Base-by-base conservation (phyloP, 1,140 invertebrate species). In the Brachionus manjavacas region DNA sequence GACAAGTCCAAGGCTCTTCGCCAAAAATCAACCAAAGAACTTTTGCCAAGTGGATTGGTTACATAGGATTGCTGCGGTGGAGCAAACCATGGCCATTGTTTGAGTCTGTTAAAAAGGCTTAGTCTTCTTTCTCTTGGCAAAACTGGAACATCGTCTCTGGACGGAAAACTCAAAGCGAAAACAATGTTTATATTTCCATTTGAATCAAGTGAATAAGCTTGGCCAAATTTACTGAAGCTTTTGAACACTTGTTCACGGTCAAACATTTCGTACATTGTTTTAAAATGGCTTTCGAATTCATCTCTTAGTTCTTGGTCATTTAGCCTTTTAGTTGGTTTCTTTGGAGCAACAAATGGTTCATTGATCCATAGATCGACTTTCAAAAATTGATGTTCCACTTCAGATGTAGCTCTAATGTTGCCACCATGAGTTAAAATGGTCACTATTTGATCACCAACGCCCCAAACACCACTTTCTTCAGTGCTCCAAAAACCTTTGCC, bases 11-110 rank as follows among this genome's bases (percentile, higher is more conserved):
- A 4, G 2, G 70, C 70, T 74, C 16, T 74, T 74, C 16, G 31
- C 70, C 70, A 74, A 41, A 43, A 23, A 16, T 74, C 70, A 9
- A 74, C 39, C 39, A 74, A 16, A 16, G 31, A 16, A 11, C 14
- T 41, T 74, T 74, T 74, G 16, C 35, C 39, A 23, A 41, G 39
- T 74, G 70, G 70, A 43, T 74, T 74, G 3, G 31, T 68, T 3
- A 68, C 70, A 74, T 23, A 41, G 31, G 31, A 74, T 41, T 23
- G 12, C 16, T 23, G 31, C 6, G 70, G 31, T 74, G 70, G 70
- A 43, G 70, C 70, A 23, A 74, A 74, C 70, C 70, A 74, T 41
- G 70, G 70, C 70, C 70, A 74, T 43, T 41, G 20, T 74, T 74
- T 74, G 43, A 74, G 70, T 74, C 70, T 74, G 43, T 74, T 74